Evolutionary conservation across 2,888 invertebrate species (phyloP), one percentile per base, ranked within the genome.

Genomic region (Conops quadrifasciatus): DNA sequence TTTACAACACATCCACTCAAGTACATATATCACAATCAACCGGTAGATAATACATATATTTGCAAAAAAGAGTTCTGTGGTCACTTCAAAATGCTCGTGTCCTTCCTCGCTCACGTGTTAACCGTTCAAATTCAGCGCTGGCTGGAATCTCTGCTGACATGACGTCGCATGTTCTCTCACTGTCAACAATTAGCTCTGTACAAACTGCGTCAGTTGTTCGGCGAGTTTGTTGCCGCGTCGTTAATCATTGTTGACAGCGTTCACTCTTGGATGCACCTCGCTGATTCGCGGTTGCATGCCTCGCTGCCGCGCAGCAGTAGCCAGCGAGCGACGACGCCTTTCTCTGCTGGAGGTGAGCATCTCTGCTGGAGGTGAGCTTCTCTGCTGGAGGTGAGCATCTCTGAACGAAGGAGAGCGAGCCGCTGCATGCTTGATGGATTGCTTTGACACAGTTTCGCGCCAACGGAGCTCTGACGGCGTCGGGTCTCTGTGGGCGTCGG

Each of bases 231-330:
- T 72, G 63, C 47, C 3, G 49, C n/a, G 19, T 3, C 3, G 49
- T 15, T 11, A 15, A 28, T 65, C 51, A 56, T 62, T 59, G 47
- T 24, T 68, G 53, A 73, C 67, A 62, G 69, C 47, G 72, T 74
- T 72, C 72, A 73, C 67, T 73, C 63, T 74, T 75, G 70, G 75
- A 49, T 76, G 73, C 67, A 62, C 72, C 60, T 45, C 59, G 67
- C 26, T 67, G 67, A 59, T 67, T 67, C 53, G 45, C 45, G 59
- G 36, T 43, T 11, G 43, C 21, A 36, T n/a, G 49, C n/a, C 16
- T 36, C 28, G 53, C 36, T 56, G 26, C 30, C 28, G 30, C 24
- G n/a, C 45, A 43, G 45, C 45, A 13, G 11, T 36, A 13, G 24
- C 19, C 13, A 30, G 28, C 53, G 30, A 51, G 15, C 16, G 28